Percentiles rank a stretch among this genome's conserved stretches.
Conservation (phyloP, 2,888 invertebrate genomes). For the Drosophila melanosoma region DNA sequence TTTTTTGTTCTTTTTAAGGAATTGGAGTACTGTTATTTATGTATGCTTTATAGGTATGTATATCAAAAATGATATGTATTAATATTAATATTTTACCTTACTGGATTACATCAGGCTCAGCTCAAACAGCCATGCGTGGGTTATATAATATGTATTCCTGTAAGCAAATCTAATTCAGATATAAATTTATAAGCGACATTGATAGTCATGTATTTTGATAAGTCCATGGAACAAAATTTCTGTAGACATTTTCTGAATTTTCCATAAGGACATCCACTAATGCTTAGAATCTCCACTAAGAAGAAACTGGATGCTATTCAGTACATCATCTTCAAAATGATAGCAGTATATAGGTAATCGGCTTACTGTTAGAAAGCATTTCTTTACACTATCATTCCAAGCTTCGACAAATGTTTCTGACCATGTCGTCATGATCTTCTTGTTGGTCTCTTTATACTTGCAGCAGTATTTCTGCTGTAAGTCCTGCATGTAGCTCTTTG, state of each 20-base stretch:
- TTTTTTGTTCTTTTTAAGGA: not conserved
- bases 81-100: not conserved
- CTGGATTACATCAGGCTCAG: constrained; percentile 8
- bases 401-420: constrained; percentile 43
- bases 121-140: constrained; percentile 30
- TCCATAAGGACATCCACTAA: constrained; percentile 29
- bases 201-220: not conserved
- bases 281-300: constrained; percentile 12
- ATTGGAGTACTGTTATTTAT: not conserved
- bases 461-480: constrained; percentile 30
- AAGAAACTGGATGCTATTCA: constrained; percentile 11
- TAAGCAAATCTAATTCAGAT: constrained; percentile 29
- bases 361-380: constrained; percentile 16
- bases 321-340: constrained; percentile 47
- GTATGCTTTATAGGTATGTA: not conserved
- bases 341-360: constrained; percentile 43
- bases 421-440: constrained; percentile 30
- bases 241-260: not conserved
- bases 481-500: constrained; percentile 22
- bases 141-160: constrained; percentile 18
- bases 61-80: not conserved
- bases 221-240: not conserved
- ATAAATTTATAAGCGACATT: constrained; percentile 42
- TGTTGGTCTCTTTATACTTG: not conserved
- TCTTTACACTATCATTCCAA: constrained; percentile 44